Base-by-base conservation (phyloP, 2,797 vertebrate species). In the Myotis myotis region DNA sequence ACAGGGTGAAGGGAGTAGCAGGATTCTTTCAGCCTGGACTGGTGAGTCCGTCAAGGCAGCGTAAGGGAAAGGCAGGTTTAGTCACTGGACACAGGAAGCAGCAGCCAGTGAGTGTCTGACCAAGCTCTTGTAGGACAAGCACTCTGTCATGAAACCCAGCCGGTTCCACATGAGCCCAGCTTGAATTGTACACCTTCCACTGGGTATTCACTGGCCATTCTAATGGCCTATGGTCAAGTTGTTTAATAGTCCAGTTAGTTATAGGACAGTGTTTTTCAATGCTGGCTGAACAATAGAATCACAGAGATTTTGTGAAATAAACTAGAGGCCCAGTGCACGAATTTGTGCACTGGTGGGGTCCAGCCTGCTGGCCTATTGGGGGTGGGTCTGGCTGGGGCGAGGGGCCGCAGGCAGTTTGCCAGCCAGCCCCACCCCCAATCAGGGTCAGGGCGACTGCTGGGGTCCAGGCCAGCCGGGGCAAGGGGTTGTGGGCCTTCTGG, bases 221-320 rank as follows among this genome's bases (percentile, higher is more conserved):
- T 23, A 70, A 89, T 53, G 82, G 47, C 17, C 47, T 74, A 49
- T 20, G 89, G 22, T 85, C 80, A 78, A 53, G 41, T 41, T 28
- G 19, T 89, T 95, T 38, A 95, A 92, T 90, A 93, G 93, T 95
- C 83, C 36, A 86, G 11, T 47, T 62, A 76, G n/a, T 84, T 62
- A 51, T 6, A 81, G 79, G 70, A 49, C 33, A 72, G n/a, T 51
- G 47, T 4, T 86, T 87, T 53, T 89, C 64, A 80, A n/a, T 15
- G 2, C 28, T 91, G 64, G n/a, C 44, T 82, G 41, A 94, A 85
- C 23, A 78, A 76, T 81, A 81, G 87, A 76, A 78, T 68, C 28
- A 20, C 60, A 20, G n/a, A 91, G 64, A 55, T 38, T 71, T 89
- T 92, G 70, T 66, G 28, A 62, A 92, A 93, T 53, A 47, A 47